Percentiles rank a stretch among this genome's conserved stretches.
These are phyloP conservation scores for Eilema griseolum DNA, from an alignment of 2,888 invertebrate species.

Conservation along the genomic window DNA sequence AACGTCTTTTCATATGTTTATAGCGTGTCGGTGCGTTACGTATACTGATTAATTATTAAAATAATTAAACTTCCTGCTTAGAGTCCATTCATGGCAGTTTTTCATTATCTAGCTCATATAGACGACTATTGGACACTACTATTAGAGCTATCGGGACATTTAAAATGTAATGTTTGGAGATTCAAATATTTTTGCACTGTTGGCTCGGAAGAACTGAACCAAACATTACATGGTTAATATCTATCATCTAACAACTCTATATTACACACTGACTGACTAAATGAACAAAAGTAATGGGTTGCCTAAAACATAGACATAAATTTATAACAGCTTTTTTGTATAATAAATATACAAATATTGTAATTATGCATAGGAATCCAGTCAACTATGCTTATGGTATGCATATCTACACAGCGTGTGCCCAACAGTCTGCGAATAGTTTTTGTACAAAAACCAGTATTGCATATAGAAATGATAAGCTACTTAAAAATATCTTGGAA, in stretches of 20 bases:
- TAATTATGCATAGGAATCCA: neutral
- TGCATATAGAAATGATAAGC: neutral
- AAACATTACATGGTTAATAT: no score
- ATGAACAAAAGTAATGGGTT: neutral
- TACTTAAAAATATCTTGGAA: neutral
- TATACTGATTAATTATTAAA: constrained; percentile 51
- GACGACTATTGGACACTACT: constrained; percentile 20
- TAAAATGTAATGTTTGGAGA: no score
- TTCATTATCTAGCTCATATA: constrained; percentile 44
- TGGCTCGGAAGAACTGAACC: no score
- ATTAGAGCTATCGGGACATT: no score
- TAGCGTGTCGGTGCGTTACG: constrained; percentile 21
- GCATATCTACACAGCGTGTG: neutral
- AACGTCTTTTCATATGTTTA: constrained; percentile 28
- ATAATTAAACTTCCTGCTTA: constrained; percentile 57
- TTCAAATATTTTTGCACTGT: no score
- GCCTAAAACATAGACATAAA: neutral
- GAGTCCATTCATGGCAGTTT: constrained; percentile 40
- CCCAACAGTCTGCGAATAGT: neutral
- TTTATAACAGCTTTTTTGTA: neutral
- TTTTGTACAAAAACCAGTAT: neutral
- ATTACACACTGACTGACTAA: constrained; percentile 31
- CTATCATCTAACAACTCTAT: no score
- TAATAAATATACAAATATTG: neutral
- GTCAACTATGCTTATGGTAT: neutral